Evolutionary conservation across 2,888 invertebrate genomes (phyloP), one percentile per base, ranked within the genome.

Genomic region (Ennomos erosarius): DNA sequence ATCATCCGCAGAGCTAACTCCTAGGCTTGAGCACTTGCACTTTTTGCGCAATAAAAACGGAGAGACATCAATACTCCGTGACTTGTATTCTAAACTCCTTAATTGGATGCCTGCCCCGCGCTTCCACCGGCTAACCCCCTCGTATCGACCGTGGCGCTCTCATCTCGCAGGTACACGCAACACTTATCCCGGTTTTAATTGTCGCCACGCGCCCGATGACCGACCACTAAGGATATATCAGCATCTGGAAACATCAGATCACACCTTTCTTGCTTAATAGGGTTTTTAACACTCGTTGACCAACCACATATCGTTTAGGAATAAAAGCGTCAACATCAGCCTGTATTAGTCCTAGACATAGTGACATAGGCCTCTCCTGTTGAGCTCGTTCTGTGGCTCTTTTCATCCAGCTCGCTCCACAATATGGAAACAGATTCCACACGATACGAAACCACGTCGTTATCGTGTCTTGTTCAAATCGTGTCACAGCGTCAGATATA

Each of bases 101-200:
- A 85, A 85, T 85, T 84, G 84, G 85, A 85, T 85, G 82, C 78
- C 80, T 73, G 72, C 73, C 73, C 73, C 75, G 71, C 69, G 76
- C 78, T 76, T 74, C 60, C 61, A 59, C 59, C 74, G 73, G 76
- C 73, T 70, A 71, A 69, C 73, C 78, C 75, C 83, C 85, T 79
- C 76, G 76, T 90, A 90, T 90, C 90, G 90, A 90, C 90, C 90
- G 89, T 80, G 76, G 84, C 88, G 85, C 84, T 85, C 88, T 89
- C 90, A 89, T 90, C 90, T 87, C 90, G 79, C 90, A 90, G 90
- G 91, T 90, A 90, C 81, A 90, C 88, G 87, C 88, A 90, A 89
- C 88, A 90, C 90, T 91, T 90, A 89, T 90, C 90, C 89, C 86
- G 82, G 87, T 87, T 90, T 90, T 90, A 90, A 90, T 91, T 91